Evolutionary conservation across 2,113 vertebrate species (phyloP).

Genomic region (Ictalurus furcatus): DNA sequence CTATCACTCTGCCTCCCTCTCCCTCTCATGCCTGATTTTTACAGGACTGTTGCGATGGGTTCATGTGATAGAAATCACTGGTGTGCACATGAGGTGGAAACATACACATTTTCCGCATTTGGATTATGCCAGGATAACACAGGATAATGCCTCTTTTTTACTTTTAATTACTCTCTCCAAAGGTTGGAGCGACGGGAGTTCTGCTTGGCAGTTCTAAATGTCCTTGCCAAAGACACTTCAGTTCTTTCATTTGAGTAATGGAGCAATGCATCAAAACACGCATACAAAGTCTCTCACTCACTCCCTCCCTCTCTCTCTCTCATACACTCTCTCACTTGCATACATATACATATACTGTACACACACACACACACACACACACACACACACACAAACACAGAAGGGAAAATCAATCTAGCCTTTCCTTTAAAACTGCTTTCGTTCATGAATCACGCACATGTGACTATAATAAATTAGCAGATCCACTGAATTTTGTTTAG

Average conservation of each 20-base stretch:
- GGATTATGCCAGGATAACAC: neutral
- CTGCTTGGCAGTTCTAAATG: conserved; percentile 41
- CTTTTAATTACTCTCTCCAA: conserved; percentile 15
- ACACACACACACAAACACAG: neutral
- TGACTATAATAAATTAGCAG: conserved; percentile 42
- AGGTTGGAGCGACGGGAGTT: conserved; percentile 8
- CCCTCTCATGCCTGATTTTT: neutral
- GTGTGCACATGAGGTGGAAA: conserved; percentile 26
- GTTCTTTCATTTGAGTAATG: conserved; percentile 61
- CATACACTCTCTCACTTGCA: neutral
- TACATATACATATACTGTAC: neutral
- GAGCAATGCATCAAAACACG: conserved; percentile 42
- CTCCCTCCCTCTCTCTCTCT: neutral
- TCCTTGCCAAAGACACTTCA: conserved; percentile 62
- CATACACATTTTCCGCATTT: neutral
- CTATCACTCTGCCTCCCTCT: neutral
- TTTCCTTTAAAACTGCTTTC: neutral
- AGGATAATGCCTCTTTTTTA: neutral
- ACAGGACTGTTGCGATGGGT: neutral
- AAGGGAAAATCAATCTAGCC: neutral
- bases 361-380: neutral
- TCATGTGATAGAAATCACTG: conserved; percentile 15
- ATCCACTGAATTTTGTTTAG: conserved; percentile 16
- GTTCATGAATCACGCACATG: conserved; percentile 10
- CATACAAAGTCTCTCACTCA: neutral